Conservation (phyloP, 2,888 invertebrate genomes). For the Tachina lurida region DNA sequence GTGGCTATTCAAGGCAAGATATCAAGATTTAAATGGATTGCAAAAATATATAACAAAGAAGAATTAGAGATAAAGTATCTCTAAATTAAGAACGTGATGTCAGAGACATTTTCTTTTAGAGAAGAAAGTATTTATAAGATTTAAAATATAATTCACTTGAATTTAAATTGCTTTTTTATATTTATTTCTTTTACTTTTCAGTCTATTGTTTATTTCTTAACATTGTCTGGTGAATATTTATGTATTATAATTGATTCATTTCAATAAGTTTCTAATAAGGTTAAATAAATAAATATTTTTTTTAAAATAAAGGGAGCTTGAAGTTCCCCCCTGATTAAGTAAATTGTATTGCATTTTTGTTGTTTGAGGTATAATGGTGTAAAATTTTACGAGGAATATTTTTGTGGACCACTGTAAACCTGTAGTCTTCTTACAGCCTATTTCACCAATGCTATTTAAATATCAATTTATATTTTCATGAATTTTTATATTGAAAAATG, state of each 20-base stretch:
- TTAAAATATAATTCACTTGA: background rate
- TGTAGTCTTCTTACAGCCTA: no score
- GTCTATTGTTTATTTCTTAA: no score
- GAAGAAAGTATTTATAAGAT: background rate
- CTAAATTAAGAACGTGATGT: slow-evolving; percentile 13
- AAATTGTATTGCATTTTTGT: no score
- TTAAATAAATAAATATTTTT: slow-evolving; percentile 12
- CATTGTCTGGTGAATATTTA: background rate
- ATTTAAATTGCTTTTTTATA: background rate
- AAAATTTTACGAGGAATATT: background rate
- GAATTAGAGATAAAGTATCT: no score
- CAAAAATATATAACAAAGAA: no score
- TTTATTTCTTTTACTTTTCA: background rate
- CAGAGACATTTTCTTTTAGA: slow-evolving; percentile 1
- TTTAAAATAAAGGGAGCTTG: background rate
- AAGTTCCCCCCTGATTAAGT: no score
- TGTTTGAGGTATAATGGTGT: background rate
- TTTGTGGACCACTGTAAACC: background rate
- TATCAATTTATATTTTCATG: no score
- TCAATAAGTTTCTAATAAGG: background rate
- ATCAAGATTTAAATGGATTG: no score
- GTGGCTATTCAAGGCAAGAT: background rate
- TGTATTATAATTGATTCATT: background rate
- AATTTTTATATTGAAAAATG: no score
- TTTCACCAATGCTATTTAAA: no score